phyloP scores from a whole-genome alignment of 2,888 invertebrate genomes.

The Barypeithes pellucidus region DNA sequence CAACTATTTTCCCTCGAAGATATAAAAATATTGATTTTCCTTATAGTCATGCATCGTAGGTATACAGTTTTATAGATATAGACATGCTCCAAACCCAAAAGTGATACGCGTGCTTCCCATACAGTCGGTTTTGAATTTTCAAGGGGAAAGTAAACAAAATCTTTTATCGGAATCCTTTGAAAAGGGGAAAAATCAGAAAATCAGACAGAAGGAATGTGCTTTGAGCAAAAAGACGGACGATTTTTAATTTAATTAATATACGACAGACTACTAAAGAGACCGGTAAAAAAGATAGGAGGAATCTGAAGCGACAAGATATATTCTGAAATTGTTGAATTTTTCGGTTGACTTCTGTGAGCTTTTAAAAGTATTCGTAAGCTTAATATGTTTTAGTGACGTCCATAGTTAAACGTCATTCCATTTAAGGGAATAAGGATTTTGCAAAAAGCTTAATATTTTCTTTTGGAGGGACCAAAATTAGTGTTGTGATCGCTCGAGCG shows the following conservation, averaged over 20 bases:
- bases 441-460: too few relatives aligned
- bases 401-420: too few relatives aligned
- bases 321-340: too few relatives aligned
- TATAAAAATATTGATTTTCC: constrained; percentile 43
- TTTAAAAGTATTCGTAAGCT: too few relatives aligned
- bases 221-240: constrained; percentile 40
- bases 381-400: too few relatives aligned
- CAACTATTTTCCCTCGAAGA: constrained; percentile 18
- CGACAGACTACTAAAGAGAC: constrained; percentile 25
- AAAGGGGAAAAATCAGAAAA: constrained; percentile 31
- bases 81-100: constrained; percentile 30
- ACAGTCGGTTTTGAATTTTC: constrained; percentile 38
- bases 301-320: too few relatives aligned
- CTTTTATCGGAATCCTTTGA: constrained; percentile 34
- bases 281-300: constrained; percentile 16
- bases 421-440: too few relatives aligned
- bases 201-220: constrained; percentile 38
- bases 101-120: constrained; percentile 44
- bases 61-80: constrained; percentile 43
- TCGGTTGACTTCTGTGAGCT: too few relatives aligned
- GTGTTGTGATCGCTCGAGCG: too few relatives aligned
- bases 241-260: constrained; percentile 53
- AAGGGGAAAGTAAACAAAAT: constrained; percentile 45
- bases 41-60: constrained; percentile 32
- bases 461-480: too few relatives aligned